Evolutionary conservation across 2,888 invertebrate species (phyloP).

Genomic region (Heliconius ismenius): DNA sequence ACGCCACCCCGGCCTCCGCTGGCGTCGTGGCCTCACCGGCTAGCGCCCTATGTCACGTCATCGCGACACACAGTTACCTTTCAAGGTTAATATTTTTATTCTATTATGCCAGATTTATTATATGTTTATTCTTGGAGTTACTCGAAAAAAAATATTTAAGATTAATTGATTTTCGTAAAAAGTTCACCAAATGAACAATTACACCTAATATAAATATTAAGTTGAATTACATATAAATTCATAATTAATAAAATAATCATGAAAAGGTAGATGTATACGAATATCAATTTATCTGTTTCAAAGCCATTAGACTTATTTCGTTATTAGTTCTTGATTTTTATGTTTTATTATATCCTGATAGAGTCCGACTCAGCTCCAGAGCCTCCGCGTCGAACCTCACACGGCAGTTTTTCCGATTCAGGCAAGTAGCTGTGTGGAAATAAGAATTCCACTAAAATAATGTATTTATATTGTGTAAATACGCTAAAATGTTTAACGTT

Average conservation of each 20-base stretch:
- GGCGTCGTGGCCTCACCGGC: conserved; percentile 70
- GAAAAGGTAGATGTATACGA: neutral
- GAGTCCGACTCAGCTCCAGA: conserved; percentile 84
- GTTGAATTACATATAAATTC: neutral
- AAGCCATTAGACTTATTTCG: conserved; percentile 52
- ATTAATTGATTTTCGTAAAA: conserved; percentile 30
- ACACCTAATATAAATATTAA: neutral
- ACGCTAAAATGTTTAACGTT: too few relatives aligned
- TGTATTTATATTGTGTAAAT: neutral
- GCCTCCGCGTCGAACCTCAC: conserved; percentile 83
- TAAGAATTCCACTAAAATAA: neutral
- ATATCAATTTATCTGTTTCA: conserved; percentile 44
- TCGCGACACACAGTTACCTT: conserved; percentile 87
- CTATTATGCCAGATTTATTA: conserved; percentile 43
- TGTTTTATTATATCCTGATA: conserved; percentile 75
- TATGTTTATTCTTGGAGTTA: conserved; percentile 73
- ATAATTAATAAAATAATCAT: neutral
- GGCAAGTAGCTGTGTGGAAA: conserved; percentile 66
- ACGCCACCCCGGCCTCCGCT: conserved; percentile 80
- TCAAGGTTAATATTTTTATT: conserved; percentile 83
- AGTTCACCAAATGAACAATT: neutral
- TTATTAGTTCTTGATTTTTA: conserved; percentile 55
- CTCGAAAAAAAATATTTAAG: conserved; percentile 44
- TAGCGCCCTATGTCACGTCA: conserved; percentile 76
- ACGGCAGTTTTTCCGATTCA: conserved; percentile 80